A percentile compares a stretch with the other conserved stretches of the same genome.
phyloP scores from a whole-genome alignment of 2,888 invertebrate species.

The Dorcus parallelipipedus region DNA sequence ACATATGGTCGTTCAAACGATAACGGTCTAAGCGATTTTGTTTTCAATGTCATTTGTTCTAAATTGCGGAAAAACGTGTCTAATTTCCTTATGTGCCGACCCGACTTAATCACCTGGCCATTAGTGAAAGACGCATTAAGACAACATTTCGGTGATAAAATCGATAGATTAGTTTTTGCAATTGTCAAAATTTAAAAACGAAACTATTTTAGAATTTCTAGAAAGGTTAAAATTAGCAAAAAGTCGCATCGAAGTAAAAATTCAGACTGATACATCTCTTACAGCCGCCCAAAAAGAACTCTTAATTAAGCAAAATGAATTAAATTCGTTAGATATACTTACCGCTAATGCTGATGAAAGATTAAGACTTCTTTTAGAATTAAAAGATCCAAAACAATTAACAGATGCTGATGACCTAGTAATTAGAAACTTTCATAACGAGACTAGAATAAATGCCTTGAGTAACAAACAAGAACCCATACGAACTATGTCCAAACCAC shows the following conservation, averaged over 20 bases:
- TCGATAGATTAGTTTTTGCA: constrained; percentile 6
- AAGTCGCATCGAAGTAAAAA: constrained; percentile 4
- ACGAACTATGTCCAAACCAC: constrained; percentile 9
- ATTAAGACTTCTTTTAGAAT: constrained; percentile 2
- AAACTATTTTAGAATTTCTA: constrained; percentile 9
- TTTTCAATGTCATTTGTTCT: background rate
- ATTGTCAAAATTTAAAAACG: constrained; percentile 4
- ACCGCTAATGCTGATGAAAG: constrained; percentile 2
- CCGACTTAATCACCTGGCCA: constrained; percentile 4
- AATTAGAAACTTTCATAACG: background rate
- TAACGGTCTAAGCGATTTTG: background rate
- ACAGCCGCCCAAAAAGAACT: background rate
- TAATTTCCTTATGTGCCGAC: constrained; percentile 4
- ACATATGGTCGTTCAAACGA: background rate
- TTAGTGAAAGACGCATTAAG: constrained; percentile 4
- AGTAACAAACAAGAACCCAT: background rate
- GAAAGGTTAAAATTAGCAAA: constrained; percentile 7
- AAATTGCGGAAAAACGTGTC: background rate
- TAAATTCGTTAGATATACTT: constrained; percentile 8
- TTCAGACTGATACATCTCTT: constrained; percentile 6
- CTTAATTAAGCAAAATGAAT: constrained; percentile 7
- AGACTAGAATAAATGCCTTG: background rate
- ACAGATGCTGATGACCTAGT: background rate
- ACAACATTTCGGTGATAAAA: constrained; percentile 5
- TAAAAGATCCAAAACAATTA: constrained; percentile 1